Conservation (phyloP, 1,140 invertebrate species). For the Cotesia typhae region DNA sequence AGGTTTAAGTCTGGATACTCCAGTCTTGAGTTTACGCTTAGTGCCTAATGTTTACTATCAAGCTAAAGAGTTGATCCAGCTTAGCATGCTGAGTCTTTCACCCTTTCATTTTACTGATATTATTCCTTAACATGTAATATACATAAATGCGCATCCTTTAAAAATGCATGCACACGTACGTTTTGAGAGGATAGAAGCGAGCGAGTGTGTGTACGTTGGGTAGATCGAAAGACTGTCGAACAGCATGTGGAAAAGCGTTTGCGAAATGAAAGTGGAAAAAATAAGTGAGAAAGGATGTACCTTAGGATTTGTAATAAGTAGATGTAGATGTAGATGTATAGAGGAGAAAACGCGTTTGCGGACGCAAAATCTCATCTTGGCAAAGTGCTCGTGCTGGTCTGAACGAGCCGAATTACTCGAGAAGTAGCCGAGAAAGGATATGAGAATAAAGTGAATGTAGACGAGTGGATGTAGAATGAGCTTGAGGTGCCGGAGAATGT, state of each 20-base stretch:
- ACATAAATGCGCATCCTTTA: too few relatives aligned
- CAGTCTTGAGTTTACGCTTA: too few relatives aligned
- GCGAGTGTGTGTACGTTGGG: neutral
- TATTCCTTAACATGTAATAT: too few relatives aligned
- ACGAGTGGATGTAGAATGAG: slow-evolving; percentile 8
- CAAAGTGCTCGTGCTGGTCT: slow-evolving; percentile 46
- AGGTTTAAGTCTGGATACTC: too few relatives aligned
- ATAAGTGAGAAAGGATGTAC: neutral
- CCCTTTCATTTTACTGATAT: too few relatives aligned
- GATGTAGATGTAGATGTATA: neutral
- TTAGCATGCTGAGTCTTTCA: too few relatives aligned
- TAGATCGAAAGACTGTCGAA: slow-evolving; percentile 26
- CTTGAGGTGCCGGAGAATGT: too few relatives aligned
- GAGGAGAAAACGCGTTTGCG: slow-evolving; percentile 1
- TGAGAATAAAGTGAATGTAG: slow-evolving; percentile 35
- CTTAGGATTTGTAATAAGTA: too few relatives aligned
- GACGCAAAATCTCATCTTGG: slow-evolving; percentile 47
- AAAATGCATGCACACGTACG: neutral
- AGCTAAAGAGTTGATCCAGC: too few relatives aligned
- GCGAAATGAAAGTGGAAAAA: slow-evolving; percentile 17
- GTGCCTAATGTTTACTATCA: too few relatives aligned
- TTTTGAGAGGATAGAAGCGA: neutral
- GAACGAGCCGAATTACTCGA: slow-evolving; percentile 36
- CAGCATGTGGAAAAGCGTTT: slow-evolving; percentile 1
- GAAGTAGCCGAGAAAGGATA: slow-evolving; percentile 29